phyloP scores from a whole-genome alignment of 2,113 vertebrate species.

The Heloderma charlesbogerti region DNA sequence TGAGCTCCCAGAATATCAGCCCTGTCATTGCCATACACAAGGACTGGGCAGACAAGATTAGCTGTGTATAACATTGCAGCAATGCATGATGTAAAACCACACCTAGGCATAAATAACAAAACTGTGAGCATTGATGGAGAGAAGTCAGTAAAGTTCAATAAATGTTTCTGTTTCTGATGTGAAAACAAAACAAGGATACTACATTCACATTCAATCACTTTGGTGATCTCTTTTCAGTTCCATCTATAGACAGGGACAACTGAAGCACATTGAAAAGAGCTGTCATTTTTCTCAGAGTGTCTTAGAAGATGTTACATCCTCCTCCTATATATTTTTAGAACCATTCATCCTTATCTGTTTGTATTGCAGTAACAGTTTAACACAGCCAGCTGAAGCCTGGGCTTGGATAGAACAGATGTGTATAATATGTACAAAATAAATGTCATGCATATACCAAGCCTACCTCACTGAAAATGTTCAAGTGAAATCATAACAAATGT shows the following conservation, averaged over 20 bases:
- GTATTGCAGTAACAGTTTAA: background rate
- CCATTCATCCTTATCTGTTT: background rate
- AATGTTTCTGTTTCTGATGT: background rate
- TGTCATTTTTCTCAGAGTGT: background rate
- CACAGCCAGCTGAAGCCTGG: too few relatives aligned
- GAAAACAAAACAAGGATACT: background rate
- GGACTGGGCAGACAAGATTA: background rate
- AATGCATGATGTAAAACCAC: background rate
- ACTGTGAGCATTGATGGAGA: background rate
- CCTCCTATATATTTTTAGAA: background rate
- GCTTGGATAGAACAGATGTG: background rate
- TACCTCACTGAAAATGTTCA: background rate
- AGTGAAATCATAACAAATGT: background rate
- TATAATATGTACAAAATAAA: background rate
- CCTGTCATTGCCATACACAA: background rate
- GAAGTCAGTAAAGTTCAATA: background rate
- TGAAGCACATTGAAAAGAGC: constrained; percentile 2
- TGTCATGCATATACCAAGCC: background rate
- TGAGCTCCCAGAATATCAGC: background rate
- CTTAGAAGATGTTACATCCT: background rate
- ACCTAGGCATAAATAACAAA: background rate
- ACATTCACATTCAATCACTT: background rate
- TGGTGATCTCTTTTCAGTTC: background rate
- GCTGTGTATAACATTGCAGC: background rate
- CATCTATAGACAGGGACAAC: background rate